These are phyloP conservation scores for Melieria omissa DNA, from an alignment of 2,888 invertebrate genomes.

Conservation along the genomic window DNA sequence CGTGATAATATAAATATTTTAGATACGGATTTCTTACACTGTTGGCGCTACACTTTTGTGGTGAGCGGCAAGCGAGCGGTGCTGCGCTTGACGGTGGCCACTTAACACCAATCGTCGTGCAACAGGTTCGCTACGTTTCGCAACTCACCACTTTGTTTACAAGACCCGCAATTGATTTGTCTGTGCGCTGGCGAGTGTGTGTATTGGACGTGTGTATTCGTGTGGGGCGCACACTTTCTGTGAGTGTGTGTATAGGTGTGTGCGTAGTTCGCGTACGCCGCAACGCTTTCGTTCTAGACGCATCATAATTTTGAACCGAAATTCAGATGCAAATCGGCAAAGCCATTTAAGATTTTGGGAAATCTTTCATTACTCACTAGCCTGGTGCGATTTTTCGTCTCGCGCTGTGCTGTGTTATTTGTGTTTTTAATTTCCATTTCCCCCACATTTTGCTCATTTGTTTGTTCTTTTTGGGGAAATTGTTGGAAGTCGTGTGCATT, in stretches of 20 bases:
- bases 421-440: too few species aligned
- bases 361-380: too few species aligned
- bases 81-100: not conserved
- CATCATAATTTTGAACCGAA: too few species aligned
- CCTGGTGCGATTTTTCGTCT: too few species aligned
- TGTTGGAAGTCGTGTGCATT: too few species aligned
- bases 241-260: constrained; percentile 35
- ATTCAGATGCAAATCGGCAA: too few species aligned
- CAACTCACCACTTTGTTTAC: not conserved
- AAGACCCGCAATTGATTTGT: not conserved
- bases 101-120: constrained; percentile 16
- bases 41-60: not conserved
- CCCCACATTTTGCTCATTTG: too few species aligned
- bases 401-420: too few species aligned
- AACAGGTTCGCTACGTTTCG: constrained; percentile 41
- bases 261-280: not conserved
- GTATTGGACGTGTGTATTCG: not conserved
- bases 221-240: too few species aligned
- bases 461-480: too few species aligned
- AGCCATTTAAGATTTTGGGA: too few species aligned
- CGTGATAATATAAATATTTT: not conserved
- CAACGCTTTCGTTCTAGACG: too few species aligned
- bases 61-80: not conserved
- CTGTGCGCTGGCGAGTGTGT: not conserved
- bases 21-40: not conserved